Conservation (phyloP, 35 echinoderm and acorn worm species). For the Lytechinus pictus region DNA sequence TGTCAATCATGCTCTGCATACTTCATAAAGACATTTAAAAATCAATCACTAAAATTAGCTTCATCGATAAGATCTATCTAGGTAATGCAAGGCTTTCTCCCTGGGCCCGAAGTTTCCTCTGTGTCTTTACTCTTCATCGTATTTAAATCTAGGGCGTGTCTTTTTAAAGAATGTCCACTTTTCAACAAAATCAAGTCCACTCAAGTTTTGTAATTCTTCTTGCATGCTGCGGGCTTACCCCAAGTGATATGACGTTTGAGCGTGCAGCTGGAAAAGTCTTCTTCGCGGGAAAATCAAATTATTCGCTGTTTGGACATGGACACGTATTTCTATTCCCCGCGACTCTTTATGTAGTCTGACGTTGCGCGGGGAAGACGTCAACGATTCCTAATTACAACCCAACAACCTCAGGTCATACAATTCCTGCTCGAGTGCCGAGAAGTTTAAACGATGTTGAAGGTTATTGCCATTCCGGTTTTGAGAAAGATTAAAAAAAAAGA, state of each 20-base stretch:
- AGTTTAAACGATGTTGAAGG: background rate
- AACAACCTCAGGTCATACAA: background rate
- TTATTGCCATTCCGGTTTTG: background rate
- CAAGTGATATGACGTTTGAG: background rate
- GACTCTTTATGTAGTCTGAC: background rate
- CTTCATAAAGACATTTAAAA: background rate
- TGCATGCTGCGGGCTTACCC: background rate
- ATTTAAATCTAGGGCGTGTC: background rate
- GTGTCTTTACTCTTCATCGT: background rate
- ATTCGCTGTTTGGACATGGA: background rate
- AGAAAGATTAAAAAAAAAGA: background rate
- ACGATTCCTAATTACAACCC: background rate
- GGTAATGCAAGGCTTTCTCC: background rate
- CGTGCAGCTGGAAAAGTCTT: background rate
- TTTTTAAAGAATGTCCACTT: background rate
- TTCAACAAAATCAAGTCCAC: background rate
- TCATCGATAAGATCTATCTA: background rate
- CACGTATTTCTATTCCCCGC: background rate
- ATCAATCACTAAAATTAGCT: background rate
- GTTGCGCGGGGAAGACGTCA: background rate
- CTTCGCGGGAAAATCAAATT: background rate
- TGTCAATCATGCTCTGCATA: constrained; percentile 4
- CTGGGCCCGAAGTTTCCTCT: background rate
- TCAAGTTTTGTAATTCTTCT: background rate
- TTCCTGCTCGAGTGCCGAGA: background rate